phyloP scores from a whole-genome alignment of 2,797 vertebrate species.

The Coregonus ussuriensis region DNA sequence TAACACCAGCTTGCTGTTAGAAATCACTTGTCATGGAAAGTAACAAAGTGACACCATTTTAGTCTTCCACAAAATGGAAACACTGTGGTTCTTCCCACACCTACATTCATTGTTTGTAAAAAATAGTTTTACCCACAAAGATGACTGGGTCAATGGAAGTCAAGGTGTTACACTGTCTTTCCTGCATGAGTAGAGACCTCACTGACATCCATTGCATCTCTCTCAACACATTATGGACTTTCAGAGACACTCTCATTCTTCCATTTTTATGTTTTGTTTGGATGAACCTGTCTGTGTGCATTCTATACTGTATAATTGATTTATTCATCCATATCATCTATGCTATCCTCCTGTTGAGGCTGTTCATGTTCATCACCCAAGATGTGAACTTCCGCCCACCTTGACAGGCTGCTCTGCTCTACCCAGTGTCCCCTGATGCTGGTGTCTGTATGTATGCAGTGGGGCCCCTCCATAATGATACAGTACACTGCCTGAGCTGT shows the following conservation, averaged over 20 bases:
- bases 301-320: neutral
- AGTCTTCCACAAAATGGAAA: neutral
- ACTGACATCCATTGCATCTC: neutral
- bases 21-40: neutral
- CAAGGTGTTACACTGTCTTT: no score
- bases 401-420: neutral
- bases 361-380: neutral
- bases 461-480: neutral
- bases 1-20: neutral
- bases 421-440: neutral
- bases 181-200: neutral
- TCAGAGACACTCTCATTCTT: neutral
- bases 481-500: conserved; percentile 38
- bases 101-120: conserved; percentile 20
- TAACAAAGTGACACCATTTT: neutral
- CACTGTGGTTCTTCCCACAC: neutral
- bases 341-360: neutral
- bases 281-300: neutral
- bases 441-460: neutral
- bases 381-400: neutral
- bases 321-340: neutral
- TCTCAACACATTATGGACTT: neutral
- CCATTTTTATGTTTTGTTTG: neutral
- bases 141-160: no score
- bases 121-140: no score